Base-by-base conservation (phyloP, 2,888 invertebrate species). In the Drosophila kokeensis region DNA sequence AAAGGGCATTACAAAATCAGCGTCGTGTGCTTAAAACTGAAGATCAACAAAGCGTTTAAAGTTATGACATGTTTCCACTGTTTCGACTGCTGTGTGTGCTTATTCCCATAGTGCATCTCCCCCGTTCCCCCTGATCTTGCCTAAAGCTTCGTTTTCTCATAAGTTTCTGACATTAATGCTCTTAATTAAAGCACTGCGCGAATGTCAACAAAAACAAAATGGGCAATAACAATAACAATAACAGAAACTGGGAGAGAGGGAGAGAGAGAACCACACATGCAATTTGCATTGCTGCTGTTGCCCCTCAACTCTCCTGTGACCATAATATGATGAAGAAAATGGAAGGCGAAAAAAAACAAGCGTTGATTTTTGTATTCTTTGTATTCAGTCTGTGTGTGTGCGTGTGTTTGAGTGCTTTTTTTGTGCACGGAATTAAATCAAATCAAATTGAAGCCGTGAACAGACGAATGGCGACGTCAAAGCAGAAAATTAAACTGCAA, bases 141-240 rank as follows among this genome's bases (percentile, higher is more conserved):
- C 30, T 45, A 53, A 45, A 63, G 65, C 61, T 67, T 52, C 70
- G 62, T 58, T 67, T 69, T 62, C 82, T 73, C 83, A 81, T 83
- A 87, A 87, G 89, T 83, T 82, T 73, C 55, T 83, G 87, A 82
- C 89, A 85, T 87, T 87, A 87, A 87, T 87, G 89, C 89, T 85
- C 85, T 89, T 87, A 87, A 87, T 87, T 87, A 89, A 87, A 77
- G 89, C 73, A 86, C 68, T 61, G 69, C 69, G 78, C 78, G 83
- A 83, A 79, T 81, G 81, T 74, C 73, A 84, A 75, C 76, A 81
- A 64, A 71, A 74, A 73, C 50, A 70, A 76, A 30, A 73, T 61
- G 55, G 65, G 38, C 30, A 58, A 52, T 21, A 64, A 21, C 29
- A 50, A 40, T 21, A 54, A 40, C 49, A 61, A 45, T 40, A 71